These are phyloP conservation scores for Coregonus clupeaformis DNA, from an alignment of 2,113 vertebrate genomes.

Conservation along the genomic window DNA sequence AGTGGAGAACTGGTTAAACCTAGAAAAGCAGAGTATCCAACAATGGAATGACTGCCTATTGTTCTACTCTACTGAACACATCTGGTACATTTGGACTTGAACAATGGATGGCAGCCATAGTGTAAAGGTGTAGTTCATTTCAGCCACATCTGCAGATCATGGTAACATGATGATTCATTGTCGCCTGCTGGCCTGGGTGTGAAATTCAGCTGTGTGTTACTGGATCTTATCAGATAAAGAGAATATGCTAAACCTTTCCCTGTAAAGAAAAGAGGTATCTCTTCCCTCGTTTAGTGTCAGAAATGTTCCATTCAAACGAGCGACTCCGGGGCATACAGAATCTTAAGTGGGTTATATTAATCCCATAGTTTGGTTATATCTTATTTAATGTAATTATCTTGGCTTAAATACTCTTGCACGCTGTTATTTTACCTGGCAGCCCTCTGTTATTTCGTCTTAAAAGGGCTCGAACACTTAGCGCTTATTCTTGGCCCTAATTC, in stretches of 20 bases:
- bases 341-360: slow-evolving; percentile 2
- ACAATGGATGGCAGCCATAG: no score
- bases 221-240: not conserved
- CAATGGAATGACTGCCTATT: no score
- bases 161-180: no score
- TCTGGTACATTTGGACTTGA: no score
- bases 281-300: not conserved
- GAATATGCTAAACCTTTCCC: not conserved
- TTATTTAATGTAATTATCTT: slow-evolving; percentile 4
- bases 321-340: not conserved
- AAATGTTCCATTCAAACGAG: not conserved
- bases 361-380: not conserved
- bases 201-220: not conserved
- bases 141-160: no score
- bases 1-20: no score
- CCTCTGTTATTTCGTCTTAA: slow-evolving; percentile 12
- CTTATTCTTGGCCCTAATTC: not conserved
- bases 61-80: no score
- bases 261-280: not conserved
- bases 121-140: no score
- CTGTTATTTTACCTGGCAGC: slow-evolving; percentile 12
- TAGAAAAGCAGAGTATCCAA: no score
- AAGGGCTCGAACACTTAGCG: not conserved
- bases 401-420: not conserved
- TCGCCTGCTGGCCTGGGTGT: not conserved